phyloP scores from a whole-genome alignment of 2,888 invertebrate species.

The Nasonovia ribisnigri region DNA sequence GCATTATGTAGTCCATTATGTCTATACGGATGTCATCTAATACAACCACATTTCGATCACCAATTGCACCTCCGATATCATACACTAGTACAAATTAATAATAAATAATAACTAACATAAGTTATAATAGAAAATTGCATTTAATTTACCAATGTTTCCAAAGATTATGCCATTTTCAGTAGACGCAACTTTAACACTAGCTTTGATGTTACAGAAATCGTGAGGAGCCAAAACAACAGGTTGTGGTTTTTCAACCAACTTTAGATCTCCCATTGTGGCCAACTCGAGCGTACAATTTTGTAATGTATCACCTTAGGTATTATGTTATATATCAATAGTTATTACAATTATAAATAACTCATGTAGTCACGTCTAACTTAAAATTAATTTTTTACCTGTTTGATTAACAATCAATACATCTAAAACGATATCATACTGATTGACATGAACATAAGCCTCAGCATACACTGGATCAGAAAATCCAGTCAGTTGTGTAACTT shows the following conservation, averaged over 20 bases:
- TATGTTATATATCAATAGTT: conserved; percentile 2
- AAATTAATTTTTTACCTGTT: conserved; percentile 75
- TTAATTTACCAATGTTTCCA: conserved; percentile 89
- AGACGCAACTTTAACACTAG: conserved; percentile 98
- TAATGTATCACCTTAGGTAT: conserved; percentile 81
- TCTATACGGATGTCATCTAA: conserved; percentile 99
- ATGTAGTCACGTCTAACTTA: not conserved
- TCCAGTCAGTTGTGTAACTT: conserved; percentile 88
- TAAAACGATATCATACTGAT: conserved; percentile 97
- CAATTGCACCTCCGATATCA: conserved; percentile 92
- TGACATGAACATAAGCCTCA: conserved; percentile 99
- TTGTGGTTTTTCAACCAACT: conserved; percentile 96
- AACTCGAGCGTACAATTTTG: conserved; percentile 98
- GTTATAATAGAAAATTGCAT: conserved; percentile 37
- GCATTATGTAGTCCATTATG: conserved; percentile 99
- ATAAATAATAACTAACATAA: conserved; percentile 37
- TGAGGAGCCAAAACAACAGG: conserved; percentile 95
- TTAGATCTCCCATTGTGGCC: conserved; percentile 97
- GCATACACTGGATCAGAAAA: conserved; percentile 99
- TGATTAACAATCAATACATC: conserved; percentile 99
- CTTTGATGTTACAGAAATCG: conserved; percentile 98
- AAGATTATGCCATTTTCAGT: conserved; percentile 99
- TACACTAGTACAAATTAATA: conserved; percentile 78
- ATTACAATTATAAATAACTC: conserved; percentile 26
- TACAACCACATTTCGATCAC: conserved; percentile 96